These are phyloP conservation scores for Heliconius hewitsoni DNA, from an alignment of 1,140 invertebrate species.

Conservation along the genomic window DNA sequence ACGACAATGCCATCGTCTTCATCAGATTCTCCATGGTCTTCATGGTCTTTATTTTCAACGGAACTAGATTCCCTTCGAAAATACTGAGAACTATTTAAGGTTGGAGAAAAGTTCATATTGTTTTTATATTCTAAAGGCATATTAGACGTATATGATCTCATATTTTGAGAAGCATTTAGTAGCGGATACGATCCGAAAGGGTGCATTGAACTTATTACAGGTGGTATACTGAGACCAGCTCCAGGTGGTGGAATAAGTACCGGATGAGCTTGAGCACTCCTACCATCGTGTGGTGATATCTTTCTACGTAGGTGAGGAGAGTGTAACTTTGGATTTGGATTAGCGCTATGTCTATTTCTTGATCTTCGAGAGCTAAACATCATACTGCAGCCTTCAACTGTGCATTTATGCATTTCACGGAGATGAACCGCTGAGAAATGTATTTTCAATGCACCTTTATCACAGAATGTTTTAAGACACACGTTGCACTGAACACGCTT, in stretches of 20 bases:
- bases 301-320: slow-evolving; percentile 95
- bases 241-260: slow-evolving; percentile 88
- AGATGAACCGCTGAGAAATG: slow-evolving; percentile 99
- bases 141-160: slow-evolving; percentile 80
- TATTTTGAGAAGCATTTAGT: slow-evolving; percentile 87
- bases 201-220: slow-evolving; percentile 85
- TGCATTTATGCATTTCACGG: slow-evolving; percentile 99
- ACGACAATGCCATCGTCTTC: slow-evolving; percentile 85
- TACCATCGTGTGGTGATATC: slow-evolving; percentile 95
- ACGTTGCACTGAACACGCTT: slow-evolving; percentile 99
- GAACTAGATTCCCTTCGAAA: slow-evolving; percentile 68
- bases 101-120: slow-evolving; percentile 75
- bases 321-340: slow-evolving; percentile 99
- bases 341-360: slow-evolving; percentile 97
- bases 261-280: slow-evolving; percentile 92
- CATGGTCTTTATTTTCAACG: slow-evolving; percentile 78
- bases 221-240: slow-evolving; percentile 78
- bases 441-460: slow-evolving; percentile 99
- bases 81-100: slow-evolving; percentile 71
- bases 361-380: slow-evolving; percentile 99
- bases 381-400: slow-evolving; percentile 99
- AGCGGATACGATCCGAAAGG: slow-evolving; percentile 89
- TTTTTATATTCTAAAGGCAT: slow-evolving; percentile 87
- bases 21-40: slow-evolving; percentile 75
- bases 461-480: slow-evolving; percentile 99